A percentile compares a stretch with the other conserved stretches of the same genome.
phyloP scores from a whole-genome alignment of 2,113 vertebrate genomes.

The Prionailurus viverrinus region DNA sequence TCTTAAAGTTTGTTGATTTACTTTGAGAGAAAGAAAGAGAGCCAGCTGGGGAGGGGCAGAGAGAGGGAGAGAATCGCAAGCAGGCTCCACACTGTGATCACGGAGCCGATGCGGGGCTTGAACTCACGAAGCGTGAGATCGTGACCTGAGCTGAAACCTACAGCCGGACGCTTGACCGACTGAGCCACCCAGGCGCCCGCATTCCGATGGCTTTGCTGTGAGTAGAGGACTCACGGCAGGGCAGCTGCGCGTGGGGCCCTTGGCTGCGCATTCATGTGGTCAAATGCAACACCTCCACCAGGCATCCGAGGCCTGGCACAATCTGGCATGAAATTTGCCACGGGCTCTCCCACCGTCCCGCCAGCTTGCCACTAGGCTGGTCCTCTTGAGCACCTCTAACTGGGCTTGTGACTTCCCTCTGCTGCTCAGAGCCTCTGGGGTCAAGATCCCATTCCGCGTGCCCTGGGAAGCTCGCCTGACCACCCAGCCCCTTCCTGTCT shows the following conservation, averaged over 20 bases:
- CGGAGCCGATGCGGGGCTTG: too few relatives aligned
- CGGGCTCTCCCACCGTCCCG: not conserved
- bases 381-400: not conserved
- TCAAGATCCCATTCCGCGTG: not conserved
- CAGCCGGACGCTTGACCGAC: too few relatives aligned
- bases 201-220: fast-evolving
- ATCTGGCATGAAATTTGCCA: fast-evolving
- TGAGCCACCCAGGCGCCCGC: too few relatives aligned
- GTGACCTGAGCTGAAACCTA: too few relatives aligned
- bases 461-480: not conserved
- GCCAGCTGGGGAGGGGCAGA: too few relatives aligned
- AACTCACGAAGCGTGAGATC: too few relatives aligned
- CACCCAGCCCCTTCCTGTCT: not conserved
- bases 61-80: too few relatives aligned
- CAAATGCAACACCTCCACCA: not conserved
- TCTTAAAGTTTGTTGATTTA: too few relatives aligned
- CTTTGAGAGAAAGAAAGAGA: too few relatives aligned
- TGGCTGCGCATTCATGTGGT: not conserved
- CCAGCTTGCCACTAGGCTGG: not conserved
- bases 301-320: not conserved
- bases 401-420: not conserved
- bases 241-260: not conserved
- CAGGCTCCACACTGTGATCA: too few relatives aligned
- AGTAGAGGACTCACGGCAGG: too few relatives aligned
- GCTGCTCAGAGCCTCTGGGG: not conserved